These are phyloP conservation scores for Lithosia quadra DNA, from an alignment of 2,888 invertebrate genomes.

Conservation along the genomic window DNA sequence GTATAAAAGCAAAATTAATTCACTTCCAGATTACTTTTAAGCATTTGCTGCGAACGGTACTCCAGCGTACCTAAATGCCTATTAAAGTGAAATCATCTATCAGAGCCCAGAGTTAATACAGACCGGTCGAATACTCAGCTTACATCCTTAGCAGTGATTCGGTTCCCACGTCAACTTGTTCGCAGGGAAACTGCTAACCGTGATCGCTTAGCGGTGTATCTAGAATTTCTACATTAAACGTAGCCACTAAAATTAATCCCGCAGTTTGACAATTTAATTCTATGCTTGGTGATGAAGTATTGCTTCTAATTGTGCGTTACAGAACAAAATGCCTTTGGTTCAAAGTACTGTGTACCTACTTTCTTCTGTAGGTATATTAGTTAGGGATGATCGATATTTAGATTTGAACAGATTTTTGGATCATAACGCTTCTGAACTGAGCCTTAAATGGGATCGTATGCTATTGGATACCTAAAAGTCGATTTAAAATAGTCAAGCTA, in stretches of 20 bases:
- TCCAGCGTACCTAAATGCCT: slow-evolving; percentile 24
- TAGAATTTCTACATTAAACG: slow-evolving; percentile 2
- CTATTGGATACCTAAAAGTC: too few species aligned
- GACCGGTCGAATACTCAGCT: slow-evolving; percentile 18
- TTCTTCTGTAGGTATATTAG: neutral
- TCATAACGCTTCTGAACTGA: neutral
- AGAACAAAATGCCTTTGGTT: neutral
- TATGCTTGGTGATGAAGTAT: neutral
- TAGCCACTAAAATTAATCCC: slow-evolving; percentile 3
- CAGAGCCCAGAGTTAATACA: slow-evolving; percentile 12
- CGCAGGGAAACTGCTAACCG: slow-evolving; percentile 45
- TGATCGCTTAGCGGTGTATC: neutral
- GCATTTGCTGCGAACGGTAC: slow-evolving; percentile 16
- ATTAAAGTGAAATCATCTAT: slow-evolving; percentile 44
- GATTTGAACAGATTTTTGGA: neutral
- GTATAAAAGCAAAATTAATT: neutral
- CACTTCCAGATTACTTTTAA: neutral
- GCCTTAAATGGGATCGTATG: too few species aligned
- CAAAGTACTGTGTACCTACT: neutral
- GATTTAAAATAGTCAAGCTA: too few species aligned
- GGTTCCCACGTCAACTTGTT: slow-evolving; percentile 51
- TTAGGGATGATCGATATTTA: neutral
- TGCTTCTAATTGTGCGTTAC: neutral
- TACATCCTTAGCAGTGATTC: slow-evolving; percentile 37
- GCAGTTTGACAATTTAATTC: slow-evolving; percentile 4